These are phyloP conservation scores for Arrhopalites spinosus DNA, from an alignment of 2,888 invertebrate species.

Conservation along the genomic window DNA sequence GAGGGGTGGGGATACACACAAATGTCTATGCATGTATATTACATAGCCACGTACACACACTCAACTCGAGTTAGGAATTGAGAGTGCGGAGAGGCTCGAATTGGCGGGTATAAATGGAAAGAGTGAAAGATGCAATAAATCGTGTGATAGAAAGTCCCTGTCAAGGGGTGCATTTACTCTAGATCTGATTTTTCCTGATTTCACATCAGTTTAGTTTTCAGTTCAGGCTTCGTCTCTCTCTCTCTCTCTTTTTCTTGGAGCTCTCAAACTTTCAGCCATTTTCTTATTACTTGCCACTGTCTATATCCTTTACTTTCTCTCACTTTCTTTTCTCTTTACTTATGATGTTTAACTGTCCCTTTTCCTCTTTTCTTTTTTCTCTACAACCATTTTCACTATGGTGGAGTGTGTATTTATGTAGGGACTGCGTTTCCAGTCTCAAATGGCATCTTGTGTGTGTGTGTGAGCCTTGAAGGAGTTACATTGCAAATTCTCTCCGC, in stretches of 20 bases:
- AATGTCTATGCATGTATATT: too few relatives aligned
- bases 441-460: not conserved
- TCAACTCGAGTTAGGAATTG: not conserved
- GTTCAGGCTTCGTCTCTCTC: not conserved
- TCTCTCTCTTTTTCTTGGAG: not conserved
- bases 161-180: conserved; percentile 20
- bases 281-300: conserved; percentile 20
- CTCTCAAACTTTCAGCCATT: not conserved
- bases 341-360: conserved; percentile 16
- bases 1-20: not conserved
- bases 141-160: conserved; percentile 24
- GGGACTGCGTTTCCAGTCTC: not conserved
- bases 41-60: not conserved
- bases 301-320: not conserved
- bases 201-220: conserved; percentile 15
- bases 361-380: not conserved
- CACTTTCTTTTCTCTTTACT: not conserved
- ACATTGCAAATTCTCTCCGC: not conserved
- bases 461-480: not conserved
- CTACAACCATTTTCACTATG: not conserved
- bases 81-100: conserved; percentile 5
- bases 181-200: conserved; percentile 22
- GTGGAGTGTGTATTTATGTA: not conserved
- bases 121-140: conserved; percentile 26
- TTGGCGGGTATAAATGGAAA: conserved; percentile 24